phyloP scores from a whole-genome alignment of 2,888 invertebrate species.

The Hirtodrosophila cameraria region DNA sequence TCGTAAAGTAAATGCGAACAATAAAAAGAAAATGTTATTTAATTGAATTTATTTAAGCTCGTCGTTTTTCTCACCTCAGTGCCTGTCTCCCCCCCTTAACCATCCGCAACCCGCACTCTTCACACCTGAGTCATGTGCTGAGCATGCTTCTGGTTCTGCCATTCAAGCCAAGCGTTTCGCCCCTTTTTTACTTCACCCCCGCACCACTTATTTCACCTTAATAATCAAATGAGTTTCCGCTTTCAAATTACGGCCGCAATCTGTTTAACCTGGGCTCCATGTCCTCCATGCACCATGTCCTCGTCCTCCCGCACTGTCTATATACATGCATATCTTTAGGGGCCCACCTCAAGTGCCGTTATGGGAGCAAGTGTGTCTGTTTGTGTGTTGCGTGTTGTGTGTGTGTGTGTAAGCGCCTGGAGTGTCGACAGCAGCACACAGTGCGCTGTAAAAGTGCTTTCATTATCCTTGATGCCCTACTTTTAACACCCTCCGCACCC shows the following conservation, averaged over 20 bases:
- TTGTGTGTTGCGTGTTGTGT: conserved; percentile 7
- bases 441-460: conserved; percentile 66
- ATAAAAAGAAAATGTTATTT: conserved; percentile 80
- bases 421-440: conserved; percentile 30
- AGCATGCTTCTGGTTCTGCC: conserved; percentile 6
- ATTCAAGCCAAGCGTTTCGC: background rate
- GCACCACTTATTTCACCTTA: conserved; percentile 74
- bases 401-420: conserved; percentile 17
- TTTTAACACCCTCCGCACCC: conserved; percentile 54
- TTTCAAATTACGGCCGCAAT: conserved; percentile 79
- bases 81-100: conserved; percentile 25
- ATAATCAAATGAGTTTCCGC: conserved; percentile 78
- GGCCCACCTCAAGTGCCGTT: conserved; percentile 48
- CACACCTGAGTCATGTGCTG: conserved; percentile 18
- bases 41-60: conserved; percentile 79
- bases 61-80: conserved; percentile 58
- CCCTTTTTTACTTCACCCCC: background rate
- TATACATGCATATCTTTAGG: conserved; percentile 47
- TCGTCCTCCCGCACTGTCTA: too few species aligned
- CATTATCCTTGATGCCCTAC: conserved; percentile 75
- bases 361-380: conserved; percentile 28
- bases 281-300: too few species aligned
- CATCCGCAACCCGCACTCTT: too few species aligned
- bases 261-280: conserved; percentile 64
- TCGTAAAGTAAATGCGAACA: conserved; percentile 69